These are phyloP conservation scores for Drosophila ohnishii DNA, from an alignment of 1,140 invertebrate genomes.

Conservation along the genomic window DNA sequence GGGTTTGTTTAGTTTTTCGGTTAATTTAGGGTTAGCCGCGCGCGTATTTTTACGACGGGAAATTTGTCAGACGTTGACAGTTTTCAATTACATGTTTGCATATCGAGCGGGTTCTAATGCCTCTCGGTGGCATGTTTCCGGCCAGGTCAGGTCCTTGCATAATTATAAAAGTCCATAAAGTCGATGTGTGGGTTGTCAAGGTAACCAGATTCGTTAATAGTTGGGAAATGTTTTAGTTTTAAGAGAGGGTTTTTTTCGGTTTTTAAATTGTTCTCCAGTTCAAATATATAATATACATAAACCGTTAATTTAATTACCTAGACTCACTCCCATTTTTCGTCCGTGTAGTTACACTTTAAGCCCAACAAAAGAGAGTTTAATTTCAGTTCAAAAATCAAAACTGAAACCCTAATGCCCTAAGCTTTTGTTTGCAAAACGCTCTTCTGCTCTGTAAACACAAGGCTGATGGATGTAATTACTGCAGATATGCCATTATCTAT, in stretches of 20 bases:
- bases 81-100: slow-evolving; percentile 68
- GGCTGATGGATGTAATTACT: slow-evolving; percentile 27
- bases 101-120: slow-evolving; percentile 45
- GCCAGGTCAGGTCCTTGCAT: slow-evolving; percentile 31
- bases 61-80: slow-evolving; percentile 69
- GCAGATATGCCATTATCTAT: slow-evolving; percentile 26
- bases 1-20: slow-evolving; percentile 22
- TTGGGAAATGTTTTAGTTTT: not conserved
- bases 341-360: not conserved
- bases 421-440: slow-evolving; percentile 15
- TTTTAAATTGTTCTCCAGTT: not conserved
- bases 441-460: slow-evolving; percentile 9
- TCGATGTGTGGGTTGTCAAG: slow-evolving; percentile 14
- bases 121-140: slow-evolving; percentile 39
- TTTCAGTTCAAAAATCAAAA: not conserved
- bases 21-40: slow-evolving; percentile 61
- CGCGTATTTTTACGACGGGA: slow-evolving; percentile 48
- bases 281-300: too few species aligned
- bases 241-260: not conserved
- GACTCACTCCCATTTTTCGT: not conserved
- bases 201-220: not conserved
- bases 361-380: not conserved
- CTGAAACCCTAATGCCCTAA: not conserved
- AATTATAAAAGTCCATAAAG: slow-evolving; percentile 11
- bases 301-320: not conserved